A percentile compares a stretch with the other conserved stretches of the same genome.
Evolutionary conservation across 2,797 vertebrate species (phyloP).

Genomic region (Hafferia zeledoni): DNA sequence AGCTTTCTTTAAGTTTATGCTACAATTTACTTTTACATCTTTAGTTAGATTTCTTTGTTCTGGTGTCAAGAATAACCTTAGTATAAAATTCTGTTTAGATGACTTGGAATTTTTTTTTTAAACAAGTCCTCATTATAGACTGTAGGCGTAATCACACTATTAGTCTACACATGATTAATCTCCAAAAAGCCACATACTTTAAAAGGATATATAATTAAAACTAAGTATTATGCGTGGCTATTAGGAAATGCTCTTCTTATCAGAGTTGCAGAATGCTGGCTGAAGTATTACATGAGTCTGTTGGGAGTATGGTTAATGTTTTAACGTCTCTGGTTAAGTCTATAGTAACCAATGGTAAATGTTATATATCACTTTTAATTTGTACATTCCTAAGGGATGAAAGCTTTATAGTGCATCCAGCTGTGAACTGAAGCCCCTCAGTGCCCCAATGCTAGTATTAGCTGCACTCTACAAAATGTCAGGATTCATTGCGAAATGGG

Average conservation of each 20-base stretch:
- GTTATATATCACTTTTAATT: constrained; percentile 52
- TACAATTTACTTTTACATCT: background rate
- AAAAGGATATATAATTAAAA: constrained; percentile 15
- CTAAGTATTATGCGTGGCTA: background rate
- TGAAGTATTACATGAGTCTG: constrained; percentile 2
- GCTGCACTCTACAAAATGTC: background rate
- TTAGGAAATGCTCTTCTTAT: background rate
- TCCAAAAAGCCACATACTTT: background rate
- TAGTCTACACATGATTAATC: background rate
- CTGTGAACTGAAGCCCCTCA: background rate
- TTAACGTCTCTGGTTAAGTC: constrained; percentile 32
- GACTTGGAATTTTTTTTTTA: background rate
- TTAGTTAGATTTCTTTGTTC: background rate
- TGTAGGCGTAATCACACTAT: background rate
- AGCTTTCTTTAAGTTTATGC: background rate
- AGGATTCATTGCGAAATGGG: background rate
- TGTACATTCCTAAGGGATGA: constrained; percentile 27
- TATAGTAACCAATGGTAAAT: constrained; percentile 14
- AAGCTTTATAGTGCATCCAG: background rate
- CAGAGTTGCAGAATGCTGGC: background rate
- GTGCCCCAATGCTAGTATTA: background rate
- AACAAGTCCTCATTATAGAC: background rate
- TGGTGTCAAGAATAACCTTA: background rate
- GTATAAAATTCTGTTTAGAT: background rate
- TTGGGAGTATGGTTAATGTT: constrained; percentile 26